Percentiles rank a stretch among this genome's conserved stretches.
Conservation (phyloP, 2,888 invertebrate species). For the Melanophora roralis region DNA sequence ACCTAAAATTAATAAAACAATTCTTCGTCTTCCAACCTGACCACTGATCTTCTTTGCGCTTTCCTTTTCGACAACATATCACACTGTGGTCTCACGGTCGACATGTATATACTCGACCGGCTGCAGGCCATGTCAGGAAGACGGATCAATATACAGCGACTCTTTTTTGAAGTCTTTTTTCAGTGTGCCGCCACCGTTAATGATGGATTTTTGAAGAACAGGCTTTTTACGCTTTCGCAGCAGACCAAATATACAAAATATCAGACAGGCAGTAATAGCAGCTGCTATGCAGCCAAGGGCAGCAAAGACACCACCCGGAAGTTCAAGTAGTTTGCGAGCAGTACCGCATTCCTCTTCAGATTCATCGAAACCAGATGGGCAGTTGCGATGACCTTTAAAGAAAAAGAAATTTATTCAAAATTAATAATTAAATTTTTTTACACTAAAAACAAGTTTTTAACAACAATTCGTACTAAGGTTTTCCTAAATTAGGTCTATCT, state of each 20-base stretch:
- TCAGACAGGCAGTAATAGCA: conserved; percentile 79
- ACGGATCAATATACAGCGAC: conserved; percentile 77
- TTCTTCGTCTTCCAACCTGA: conserved; percentile 53
- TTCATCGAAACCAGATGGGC: conserved; percentile 84
- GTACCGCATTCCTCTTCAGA: conserved; percentile 83
- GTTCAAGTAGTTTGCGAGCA: conserved; percentile 78
- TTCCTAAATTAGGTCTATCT: too few relatives aligned
- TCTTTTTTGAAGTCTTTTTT: conserved; percentile 82
- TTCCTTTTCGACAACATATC: conserved; percentile 77
- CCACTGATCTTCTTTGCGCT: background rate
- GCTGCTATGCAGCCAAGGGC: conserved; percentile 80
- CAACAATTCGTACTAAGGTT: too few relatives aligned
- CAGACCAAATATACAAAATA: conserved; percentile 80
- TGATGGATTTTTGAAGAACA: conserved; percentile 78
- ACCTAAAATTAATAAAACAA: conserved; percentile 62
- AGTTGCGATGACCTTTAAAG: conserved; percentile 78
- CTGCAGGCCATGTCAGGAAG: conserved; percentile 93
- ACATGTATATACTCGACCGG: conserved; percentile 95
- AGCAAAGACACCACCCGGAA: conserved; percentile 79
- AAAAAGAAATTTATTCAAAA: too few relatives aligned
- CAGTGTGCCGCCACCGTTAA: conserved; percentile 76
- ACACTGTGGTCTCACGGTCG: conserved; percentile 95
- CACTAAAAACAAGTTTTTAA: too few relatives aligned
- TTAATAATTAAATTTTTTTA: too few relatives aligned
- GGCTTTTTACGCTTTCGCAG: conserved; percentile 79